These are phyloP conservation scores for Hemicordylus capensis DNA, from an alignment of 2,113 vertebrate species.

Conservation along the genomic window DNA sequence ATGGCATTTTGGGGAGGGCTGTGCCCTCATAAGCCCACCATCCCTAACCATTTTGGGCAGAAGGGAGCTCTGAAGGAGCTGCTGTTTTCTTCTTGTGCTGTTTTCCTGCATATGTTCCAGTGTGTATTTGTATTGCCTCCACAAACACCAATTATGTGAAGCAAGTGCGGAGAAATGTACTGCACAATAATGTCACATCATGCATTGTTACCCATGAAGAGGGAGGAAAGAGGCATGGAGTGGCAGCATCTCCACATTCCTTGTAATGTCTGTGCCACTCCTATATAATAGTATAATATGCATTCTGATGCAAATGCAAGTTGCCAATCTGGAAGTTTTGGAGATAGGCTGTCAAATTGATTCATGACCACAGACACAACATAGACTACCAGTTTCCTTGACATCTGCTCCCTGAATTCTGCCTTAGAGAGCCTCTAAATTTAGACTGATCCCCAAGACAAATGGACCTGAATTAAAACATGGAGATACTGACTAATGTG, in stretches of 20 bases:
- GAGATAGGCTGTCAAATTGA: background rate
- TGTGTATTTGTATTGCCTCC: background rate
- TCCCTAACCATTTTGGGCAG: no score
- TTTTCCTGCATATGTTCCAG: background rate
- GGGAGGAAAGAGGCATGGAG: background rate
- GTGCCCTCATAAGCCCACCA: background rate
- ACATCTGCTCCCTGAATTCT: background rate
- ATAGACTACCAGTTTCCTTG: background rate
- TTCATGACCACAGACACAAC: background rate
- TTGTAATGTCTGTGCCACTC: background rate
- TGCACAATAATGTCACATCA: background rate
- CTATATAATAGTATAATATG: constrained; percentile 7
- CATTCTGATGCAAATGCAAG: background rate
- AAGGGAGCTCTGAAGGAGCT: background rate
- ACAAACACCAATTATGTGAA: background rate
- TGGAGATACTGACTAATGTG: background rate
- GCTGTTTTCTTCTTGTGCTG: background rate
- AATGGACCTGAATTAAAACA: background rate
- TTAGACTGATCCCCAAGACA: background rate
- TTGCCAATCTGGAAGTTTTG: background rate
- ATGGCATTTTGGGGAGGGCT: background rate
- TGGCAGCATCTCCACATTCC: background rate
- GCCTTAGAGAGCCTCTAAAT: background rate
- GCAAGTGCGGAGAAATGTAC: background rate
- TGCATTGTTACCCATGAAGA: background rate